Conservation (phyloP, 1,140 invertebrate genomes). For the Anastatus disparis region DNA sequence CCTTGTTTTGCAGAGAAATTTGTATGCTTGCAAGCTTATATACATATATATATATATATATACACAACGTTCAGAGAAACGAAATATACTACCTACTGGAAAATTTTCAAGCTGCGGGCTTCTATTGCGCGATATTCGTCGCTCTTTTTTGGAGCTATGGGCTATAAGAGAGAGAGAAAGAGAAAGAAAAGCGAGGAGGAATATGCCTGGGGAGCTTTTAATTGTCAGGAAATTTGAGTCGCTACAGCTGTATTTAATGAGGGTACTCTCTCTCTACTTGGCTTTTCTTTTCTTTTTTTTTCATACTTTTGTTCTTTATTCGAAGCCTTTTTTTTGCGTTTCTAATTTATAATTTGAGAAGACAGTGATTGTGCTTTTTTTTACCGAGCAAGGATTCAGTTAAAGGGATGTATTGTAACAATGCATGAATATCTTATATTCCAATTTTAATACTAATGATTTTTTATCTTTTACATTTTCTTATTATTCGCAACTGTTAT, state of each 20-base stretch:
- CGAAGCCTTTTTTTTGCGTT: no score
- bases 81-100: background rate
- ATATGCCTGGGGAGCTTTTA: slow-evolving; percentile 29
- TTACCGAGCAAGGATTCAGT: no score
- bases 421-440: no score
- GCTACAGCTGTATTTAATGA: slow-evolving; percentile 33
- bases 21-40: no score
- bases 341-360: background rate
- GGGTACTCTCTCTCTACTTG: slow-evolving; percentile 19
- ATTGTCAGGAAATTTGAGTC: slow-evolving; percentile 33
- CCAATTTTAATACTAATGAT: no score
- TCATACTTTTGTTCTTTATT: background rate
- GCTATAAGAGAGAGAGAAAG: background rate
- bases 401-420: no score
- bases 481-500: no score
- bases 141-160: no score
- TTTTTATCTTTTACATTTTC: no score
- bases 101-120: background rate
- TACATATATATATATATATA: no score
- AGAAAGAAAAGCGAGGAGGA: no score
- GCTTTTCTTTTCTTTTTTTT: background rate
- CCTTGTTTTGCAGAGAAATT: slow-evolving; percentile 38
- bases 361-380: background rate
- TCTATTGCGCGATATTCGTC: slow-evolving; percentile 3
- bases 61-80: no score